Evolutionary conservation across 2,888 invertebrate species (phyloP), one percentile per base, ranked within the genome.

Genomic region (Harpagoxenus sublaevis): DNA sequence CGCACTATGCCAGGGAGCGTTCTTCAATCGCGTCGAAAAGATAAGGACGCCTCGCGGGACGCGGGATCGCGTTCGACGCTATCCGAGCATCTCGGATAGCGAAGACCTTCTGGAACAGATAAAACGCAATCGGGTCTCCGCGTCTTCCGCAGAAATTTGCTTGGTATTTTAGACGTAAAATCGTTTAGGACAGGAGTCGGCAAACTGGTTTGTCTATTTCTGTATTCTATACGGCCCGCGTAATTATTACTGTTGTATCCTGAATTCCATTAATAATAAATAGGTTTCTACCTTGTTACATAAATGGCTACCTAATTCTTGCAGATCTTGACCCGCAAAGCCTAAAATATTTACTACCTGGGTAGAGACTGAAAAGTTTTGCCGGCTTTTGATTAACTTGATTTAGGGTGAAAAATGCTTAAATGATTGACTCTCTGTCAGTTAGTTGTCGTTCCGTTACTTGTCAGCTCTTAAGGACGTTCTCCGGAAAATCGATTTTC

Each of bases 21-120:
- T 79, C 57, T 60, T 45, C 57, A 55, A 71, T 79, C 71, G 79
- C 39, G 45, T 45, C 57, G 45, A n/a, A 77, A 71, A 79, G 78
- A 79, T 70, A 71, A 71, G 57, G 45, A 42, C 39, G 28, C 53
- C 39, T 28, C 77, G 28, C 31, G 78, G 70, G 31, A 78, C 55
- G 28, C 31, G 78, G 70, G 31, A 78, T 42, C 35, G 35, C 42
- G 53, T 55, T 70, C 23, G 55, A 23, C 9, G 31, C 53, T 66
- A 42, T 53, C 39, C 15, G 42, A 35, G 53, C 48, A 42, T 42
- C 53, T 31, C 42, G 23, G 51, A 53, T 23, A 5, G n/a, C 23
- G 28, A 23, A 35, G 68, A 23, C 15, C 35, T 12, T 15, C 9
- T 42, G 23, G 28, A 75, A 45, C 28, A 51, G 68, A 48, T 5